phyloP scores from a whole-genome alignment of 1,140 invertebrate genomes.

The Nasonia giraulti region DNA sequence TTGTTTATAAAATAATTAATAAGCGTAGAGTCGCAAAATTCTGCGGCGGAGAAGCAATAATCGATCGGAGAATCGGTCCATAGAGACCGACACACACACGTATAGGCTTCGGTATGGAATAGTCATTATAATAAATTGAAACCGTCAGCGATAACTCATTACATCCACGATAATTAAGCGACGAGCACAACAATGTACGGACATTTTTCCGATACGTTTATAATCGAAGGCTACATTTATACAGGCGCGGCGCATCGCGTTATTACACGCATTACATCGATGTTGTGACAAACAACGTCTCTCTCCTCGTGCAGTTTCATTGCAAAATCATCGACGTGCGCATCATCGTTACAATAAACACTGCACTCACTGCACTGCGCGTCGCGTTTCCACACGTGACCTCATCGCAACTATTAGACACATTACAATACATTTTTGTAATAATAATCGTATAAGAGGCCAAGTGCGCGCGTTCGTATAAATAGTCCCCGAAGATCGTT shows the following conservation, averaged over 20 bases:
- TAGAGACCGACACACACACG: too few species aligned
- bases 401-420: background rate
- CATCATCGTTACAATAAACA: conserved; percentile 39
- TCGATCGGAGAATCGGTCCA: too few species aligned
- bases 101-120: background rate
- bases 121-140: background rate
- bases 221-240: background rate
- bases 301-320: background rate
- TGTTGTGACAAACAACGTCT: conserved; percentile 26
- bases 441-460: background rate
- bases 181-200: background rate
- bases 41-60: too few species aligned
- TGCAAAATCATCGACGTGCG: conserved; percentile 29
- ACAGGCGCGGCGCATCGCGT: background rate
- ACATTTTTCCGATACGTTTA: background rate
- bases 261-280: conserved; percentile 31
- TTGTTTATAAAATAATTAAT: too few species aligned
- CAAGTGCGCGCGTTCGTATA: background rate
- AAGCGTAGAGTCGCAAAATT: too few species aligned
- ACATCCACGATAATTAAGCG: background rate
- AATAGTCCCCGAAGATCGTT: background rate
- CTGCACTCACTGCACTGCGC: conserved; percentile 12
- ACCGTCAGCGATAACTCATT: background rate
- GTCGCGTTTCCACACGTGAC: background rate
- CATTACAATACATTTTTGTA: background rate